These are phyloP conservation scores for Corythornis cristatus DNA, from an alignment of 2,113 vertebrate genomes.

Conservation along the genomic window DNA sequence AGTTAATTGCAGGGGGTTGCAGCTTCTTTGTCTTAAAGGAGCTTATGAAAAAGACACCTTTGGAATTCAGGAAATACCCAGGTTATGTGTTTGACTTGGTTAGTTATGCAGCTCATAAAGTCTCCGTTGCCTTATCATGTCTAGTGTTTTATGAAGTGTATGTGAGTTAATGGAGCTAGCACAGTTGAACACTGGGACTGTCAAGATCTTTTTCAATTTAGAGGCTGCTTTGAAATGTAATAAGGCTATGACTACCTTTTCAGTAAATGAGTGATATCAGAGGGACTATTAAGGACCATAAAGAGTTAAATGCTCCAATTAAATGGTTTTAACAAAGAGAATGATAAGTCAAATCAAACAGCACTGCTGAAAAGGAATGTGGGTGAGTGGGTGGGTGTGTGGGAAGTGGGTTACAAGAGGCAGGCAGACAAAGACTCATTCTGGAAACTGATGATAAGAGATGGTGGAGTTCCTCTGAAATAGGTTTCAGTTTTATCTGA, in stretches of 20 bases:
- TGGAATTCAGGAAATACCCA: neutral
- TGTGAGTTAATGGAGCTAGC: neutral
- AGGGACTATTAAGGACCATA: neutral
- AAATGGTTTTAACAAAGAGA: slow-evolving; percentile 42
- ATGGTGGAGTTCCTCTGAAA: neutral
- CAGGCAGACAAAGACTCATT: neutral
- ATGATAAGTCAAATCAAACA: slow-evolving; percentile 49
- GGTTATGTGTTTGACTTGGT: neutral
- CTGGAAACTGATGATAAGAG: slow-evolving; percentile 19
- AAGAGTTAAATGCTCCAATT: slow-evolving; percentile 45
- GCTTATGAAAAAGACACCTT: neutral
- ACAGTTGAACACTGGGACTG: accelerated
- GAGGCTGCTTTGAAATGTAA: neutral
- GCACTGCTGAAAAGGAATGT: slow-evolving; percentile 48
- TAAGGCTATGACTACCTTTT: neutral
- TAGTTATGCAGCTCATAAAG: neutral
- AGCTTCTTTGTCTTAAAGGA: neutral
- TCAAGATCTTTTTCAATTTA: neutral
- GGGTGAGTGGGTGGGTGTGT: slow-evolving; percentile 58
- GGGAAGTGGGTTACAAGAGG: slow-evolving; percentile 11
- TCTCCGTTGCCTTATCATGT: neutral
- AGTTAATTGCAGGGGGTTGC: neutral
- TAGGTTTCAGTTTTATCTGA: neutral
- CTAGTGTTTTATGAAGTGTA: neutral
- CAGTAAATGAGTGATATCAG: neutral